A percentile compares a stretch with the other conserved stretches of the same genome.
These are phyloP conservation scores for Cydia pomonella DNA, from an alignment of 1,140 invertebrate species.

Conservation along the genomic window DNA sequence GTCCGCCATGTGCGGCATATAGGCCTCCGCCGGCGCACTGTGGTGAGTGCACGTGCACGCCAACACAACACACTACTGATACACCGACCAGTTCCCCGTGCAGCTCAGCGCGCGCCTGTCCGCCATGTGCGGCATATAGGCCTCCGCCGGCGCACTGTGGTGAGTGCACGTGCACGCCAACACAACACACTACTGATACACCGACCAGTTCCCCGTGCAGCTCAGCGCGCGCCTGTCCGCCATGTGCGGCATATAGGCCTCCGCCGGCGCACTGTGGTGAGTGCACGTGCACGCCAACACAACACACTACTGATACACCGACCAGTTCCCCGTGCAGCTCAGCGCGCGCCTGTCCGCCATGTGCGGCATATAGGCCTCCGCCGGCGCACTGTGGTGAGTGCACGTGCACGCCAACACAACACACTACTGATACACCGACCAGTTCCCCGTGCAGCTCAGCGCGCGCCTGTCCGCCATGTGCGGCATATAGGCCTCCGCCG, in stretches of 20 bases:
- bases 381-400: slow-evolving; percentile 48
- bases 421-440: no score
- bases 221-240: slow-evolving; percentile 92
- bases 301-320: no score
- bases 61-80: no score
- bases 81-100: slow-evolving; percentile 96
- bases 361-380: slow-evolving; percentile 88
- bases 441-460: slow-evolving; percentile 95
- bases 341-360: slow-evolving; percentile 92
- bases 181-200: no score
- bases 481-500: slow-evolving; percentile 85
- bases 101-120: slow-evolving; percentile 94
- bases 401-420: slow-evolving; percentile 97
- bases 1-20: slow-evolving; percentile 91
- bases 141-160: slow-evolving; percentile 42
- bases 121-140: slow-evolving; percentile 92
- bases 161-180: slow-evolving; percentile 91
- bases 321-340: slow-evolving; percentile 96
- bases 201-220: slow-evolving; percentile 96
- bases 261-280: slow-evolving; percentile 47
- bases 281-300: slow-evolving; percentile 94
- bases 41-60: slow-evolving; percentile 89
- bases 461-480: slow-evolving; percentile 93
- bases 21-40: slow-evolving; percentile 64
- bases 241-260: slow-evolving; percentile 91